Conservation (phyloP, 2,888 invertebrate genomes). For the Ormyrus pomaceus region DNA sequence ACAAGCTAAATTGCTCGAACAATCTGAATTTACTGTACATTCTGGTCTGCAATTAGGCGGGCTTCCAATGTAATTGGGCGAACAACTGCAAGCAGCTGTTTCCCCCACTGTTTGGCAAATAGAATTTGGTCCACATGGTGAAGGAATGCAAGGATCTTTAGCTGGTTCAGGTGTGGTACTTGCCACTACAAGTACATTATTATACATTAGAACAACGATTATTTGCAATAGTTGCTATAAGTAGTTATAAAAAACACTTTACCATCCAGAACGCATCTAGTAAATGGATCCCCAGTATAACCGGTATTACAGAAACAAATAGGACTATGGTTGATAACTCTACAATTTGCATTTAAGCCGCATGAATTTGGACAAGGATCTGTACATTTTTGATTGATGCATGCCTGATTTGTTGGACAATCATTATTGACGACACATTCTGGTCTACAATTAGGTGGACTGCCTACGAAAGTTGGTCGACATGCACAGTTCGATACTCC, state of each 20-base stretch:
- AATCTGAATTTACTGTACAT: conserved; percentile 82
- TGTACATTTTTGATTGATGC: conserved; percentile 85
- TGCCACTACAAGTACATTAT: too few relatives aligned
- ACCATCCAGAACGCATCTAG: conserved; percentile 76
- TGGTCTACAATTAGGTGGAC: conserved; percentile 83
- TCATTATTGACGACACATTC: conserved; percentile 84
- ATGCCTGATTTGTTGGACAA: conserved; percentile 85
- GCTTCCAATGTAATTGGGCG: conserved; percentile 77
- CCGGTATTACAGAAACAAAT: conserved; percentile 85
- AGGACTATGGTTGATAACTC: conserved; percentile 89
- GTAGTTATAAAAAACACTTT: too few relatives aligned
- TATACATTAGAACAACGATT: background rate
- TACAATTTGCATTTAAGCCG: conserved; percentile 86
- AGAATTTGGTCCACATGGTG: conserved; percentile 79
- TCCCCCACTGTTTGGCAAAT: conserved; percentile 78
- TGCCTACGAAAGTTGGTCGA: conserved; percentile 83
- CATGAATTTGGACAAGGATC: conserved; percentile 89
- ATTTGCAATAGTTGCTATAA: background rate
- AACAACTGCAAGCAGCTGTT: conserved; percentile 79
- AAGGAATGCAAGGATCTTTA: conserved; percentile 77
- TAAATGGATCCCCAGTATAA: conserved; percentile 88
- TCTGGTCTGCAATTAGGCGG: conserved; percentile 83
- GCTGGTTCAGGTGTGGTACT: background rate
- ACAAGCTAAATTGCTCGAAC: conserved; percentile 80
- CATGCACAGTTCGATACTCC: conserved; percentile 82